These are phyloP conservation scores for Calosoma granatense DNA, from an alignment of 1,140 invertebrate genomes.

Conservation along the genomic window DNA sequence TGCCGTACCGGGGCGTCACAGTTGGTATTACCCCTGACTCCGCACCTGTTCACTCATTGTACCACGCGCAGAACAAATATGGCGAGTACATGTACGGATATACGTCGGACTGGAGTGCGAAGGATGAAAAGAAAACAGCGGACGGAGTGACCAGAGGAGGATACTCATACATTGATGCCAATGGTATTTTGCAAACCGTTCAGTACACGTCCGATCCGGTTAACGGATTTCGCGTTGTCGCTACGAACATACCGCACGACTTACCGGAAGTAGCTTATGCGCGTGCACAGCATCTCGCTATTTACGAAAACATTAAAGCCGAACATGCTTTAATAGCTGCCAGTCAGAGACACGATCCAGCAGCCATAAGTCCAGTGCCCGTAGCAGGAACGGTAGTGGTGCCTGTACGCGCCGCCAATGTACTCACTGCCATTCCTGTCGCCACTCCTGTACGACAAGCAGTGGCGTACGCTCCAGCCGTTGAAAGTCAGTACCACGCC, in stretches of 20 bases:
- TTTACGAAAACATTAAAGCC: constrained; percentile 24
- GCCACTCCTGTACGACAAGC: constrained; percentile 1
- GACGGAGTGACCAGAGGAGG: constrained; percentile 56
- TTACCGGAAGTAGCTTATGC: constrained; percentile 29
- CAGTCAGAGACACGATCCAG: constrained; percentile 10
- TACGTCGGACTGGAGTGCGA: constrained; percentile 50
- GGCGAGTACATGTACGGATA: constrained; percentile 59
- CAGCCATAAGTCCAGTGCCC: background rate
- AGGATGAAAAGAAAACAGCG: constrained; percentile 49
- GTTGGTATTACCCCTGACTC: constrained; percentile 21
- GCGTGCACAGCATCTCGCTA: constrained; percentile 28
- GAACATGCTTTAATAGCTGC: constrained; percentile 22
- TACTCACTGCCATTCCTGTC: constrained; percentile 10
- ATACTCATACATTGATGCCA: constrained; percentile 54
- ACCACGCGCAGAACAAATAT: constrained; percentile 50
- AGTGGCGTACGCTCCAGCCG: constrained; percentile 11
- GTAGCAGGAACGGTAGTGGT: constrained; percentile 12
- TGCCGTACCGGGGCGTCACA: constrained; percentile 19
- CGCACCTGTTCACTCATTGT: constrained; percentile 36
- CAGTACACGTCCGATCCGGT: constrained; percentile 55
- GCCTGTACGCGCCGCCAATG: background rate
- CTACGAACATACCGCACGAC: constrained; percentile 51
- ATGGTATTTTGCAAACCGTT: constrained; percentile 54
- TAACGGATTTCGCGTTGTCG: constrained; percentile 54
- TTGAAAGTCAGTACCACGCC: constrained; percentile 38